phyloP scores from a whole-genome alignment of 1,140 invertebrate species.

The Zaprionus kolodkinae region DNA sequence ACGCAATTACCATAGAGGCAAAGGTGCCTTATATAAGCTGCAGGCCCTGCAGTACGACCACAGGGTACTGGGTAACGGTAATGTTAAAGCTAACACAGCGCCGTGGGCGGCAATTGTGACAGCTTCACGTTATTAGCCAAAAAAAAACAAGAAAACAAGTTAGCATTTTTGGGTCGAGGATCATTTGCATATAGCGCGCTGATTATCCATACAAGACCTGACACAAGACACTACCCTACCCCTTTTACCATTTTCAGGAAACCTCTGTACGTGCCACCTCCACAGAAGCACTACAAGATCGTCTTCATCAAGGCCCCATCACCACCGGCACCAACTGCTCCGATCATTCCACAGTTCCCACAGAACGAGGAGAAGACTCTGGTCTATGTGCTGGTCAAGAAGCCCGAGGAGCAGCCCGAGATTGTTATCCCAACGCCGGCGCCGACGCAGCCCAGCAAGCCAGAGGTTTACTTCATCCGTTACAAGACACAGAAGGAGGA shows the following conservation, averaged over 20 bases:
- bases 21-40: conserved; percentile 59
- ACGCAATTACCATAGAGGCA: conserved; percentile 64
- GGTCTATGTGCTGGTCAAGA: conserved; percentile 95
- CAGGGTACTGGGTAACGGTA: conserved; percentile 12
- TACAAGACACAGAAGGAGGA: conserved; percentile 90
- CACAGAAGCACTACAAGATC: conserved; percentile 95
- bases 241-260: conserved; percentile 75
- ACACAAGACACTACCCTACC: neutral
- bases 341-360: conserved; percentile 90
- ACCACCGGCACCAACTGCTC: conserved; percentile 90
- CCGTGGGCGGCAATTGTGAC: conserved; percentile 48
- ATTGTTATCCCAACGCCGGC: conserved; percentile 91
- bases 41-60: neutral
- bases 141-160: conserved; percentile 16
- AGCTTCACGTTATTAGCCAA: conserved; percentile 38
- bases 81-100: no score
- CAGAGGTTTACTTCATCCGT: conserved; percentile 94
- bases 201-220: neutral
- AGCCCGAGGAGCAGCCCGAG: conserved; percentile 92
- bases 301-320: conserved; percentile 95
- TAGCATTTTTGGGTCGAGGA: neutral
- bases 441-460: conserved; percentile 92
- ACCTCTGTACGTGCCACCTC: conserved; percentile 88
- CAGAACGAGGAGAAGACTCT: conserved; percentile 94
- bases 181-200: conserved; percentile 1